Base-by-base conservation (phyloP, 2,797 vertebrate species). In the Masticophis lateralis region DNA sequence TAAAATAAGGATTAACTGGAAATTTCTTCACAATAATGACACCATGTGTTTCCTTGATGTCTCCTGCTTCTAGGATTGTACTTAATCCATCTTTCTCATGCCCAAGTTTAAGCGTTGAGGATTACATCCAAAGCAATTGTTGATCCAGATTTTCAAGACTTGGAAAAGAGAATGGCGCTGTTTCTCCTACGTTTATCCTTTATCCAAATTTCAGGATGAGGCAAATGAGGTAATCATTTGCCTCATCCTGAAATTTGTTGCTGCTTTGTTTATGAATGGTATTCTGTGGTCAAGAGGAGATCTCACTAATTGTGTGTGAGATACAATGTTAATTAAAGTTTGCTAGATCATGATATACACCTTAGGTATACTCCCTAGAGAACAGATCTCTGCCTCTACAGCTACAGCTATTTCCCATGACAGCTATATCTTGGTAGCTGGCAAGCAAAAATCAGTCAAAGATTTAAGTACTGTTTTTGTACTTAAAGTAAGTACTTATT, bases 241-340 rank as follows among this genome's bases (percentile, higher is more conserved):
- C 32, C 16, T 63, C 43, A 86, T 60, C 5, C 86, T 28, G 59
- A 53, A 13, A 47, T 53, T 20, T 91, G 57, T 51, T n/a, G 1
- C 56, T 86, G 27, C 56, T 61, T 74, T 59, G 1, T 88, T 92
- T 14, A 37, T 2, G 53, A 88, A 57, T 32, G 32, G 22, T 51
- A 7, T 87, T 87, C 47, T 66, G 51, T 56, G 86, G 60, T 87
- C 60, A 22, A 63, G n/a, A 74, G 53, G 32, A 69, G 60, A 56
- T 22, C 86, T 53, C 14, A 57, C 55, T 92, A 92, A 92, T 88
- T 63, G 79, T 86, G 66, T 87, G 47, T 60, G 61, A 63, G 91
- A 91, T 91, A 87, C 63, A 32, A 37, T 86, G 60, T 87, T 66
- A 91, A 91, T 91, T 91, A 91, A 91, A 91, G 59, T 91, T 91